These are phyloP conservation scores for Eremophila alpestris DNA, from an alignment of 2,797 vertebrate genomes.

Conservation along the genomic window DNA sequence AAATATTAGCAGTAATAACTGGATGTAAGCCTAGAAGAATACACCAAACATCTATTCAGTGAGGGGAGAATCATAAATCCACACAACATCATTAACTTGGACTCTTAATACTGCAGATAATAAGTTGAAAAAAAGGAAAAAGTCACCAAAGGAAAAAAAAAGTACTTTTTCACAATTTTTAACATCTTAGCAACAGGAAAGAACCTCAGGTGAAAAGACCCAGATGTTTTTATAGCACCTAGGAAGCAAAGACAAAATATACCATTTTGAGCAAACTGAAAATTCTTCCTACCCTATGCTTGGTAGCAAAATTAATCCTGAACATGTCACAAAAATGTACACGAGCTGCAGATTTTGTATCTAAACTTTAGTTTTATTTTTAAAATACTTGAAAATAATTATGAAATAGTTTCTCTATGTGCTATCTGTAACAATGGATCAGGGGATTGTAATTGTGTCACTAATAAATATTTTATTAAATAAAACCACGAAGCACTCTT, in stretches of 20 bases:
- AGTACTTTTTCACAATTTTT: background rate
- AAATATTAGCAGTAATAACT: background rate
- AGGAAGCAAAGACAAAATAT: background rate
- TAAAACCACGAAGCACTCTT: background rate
- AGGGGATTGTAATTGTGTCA: background rate
- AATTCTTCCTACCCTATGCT: background rate
- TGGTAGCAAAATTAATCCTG: background rate
- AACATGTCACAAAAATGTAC: background rate
- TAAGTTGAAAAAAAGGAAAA: background rate
- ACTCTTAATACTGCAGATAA: background rate
- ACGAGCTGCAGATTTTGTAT: background rate
- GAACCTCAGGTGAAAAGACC: background rate
- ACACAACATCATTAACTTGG: background rate
- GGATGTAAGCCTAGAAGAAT: background rate
- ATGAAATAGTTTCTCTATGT: background rate
- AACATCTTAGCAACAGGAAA: background rate
- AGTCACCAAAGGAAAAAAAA: background rate
- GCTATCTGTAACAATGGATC: background rate
- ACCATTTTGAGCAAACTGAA: background rate
- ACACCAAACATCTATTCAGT: background rate
- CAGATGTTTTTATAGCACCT: background rate
- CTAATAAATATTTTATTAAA: background rate
- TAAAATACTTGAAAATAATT: background rate
- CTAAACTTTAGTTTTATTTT: background rate
- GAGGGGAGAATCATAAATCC: background rate